Evolutionary conservation across 2,113 vertebrate genomes (phyloP).

Genomic region (Larimichthys polyactis): DNA sequence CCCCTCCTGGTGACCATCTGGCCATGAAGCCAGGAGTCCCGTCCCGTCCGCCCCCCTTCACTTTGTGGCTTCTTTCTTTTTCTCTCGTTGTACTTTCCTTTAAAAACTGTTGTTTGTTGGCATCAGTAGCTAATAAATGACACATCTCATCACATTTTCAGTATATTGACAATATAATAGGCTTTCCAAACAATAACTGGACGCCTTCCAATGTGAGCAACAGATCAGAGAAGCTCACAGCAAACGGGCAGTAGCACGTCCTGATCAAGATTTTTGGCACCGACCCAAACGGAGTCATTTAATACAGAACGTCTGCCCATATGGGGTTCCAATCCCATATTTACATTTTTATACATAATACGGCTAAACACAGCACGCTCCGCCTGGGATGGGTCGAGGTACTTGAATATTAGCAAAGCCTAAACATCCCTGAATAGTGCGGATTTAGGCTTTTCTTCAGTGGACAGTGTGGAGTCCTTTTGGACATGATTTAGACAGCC

Average conservation of each 20-base stretch:
- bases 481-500: background rate
- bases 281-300: background rate
- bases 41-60: constrained; percentile 23
- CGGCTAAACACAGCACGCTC: background rate
- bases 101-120: background rate
- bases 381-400: background rate
- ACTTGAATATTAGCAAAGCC: background rate
- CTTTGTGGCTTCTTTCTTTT: constrained; percentile 12
- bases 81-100: constrained; percentile 15
- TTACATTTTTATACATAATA: background rate
- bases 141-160: background rate
- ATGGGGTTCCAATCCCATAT: background rate
- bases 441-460: background rate
- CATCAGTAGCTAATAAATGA: background rate
- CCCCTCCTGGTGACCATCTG: constrained; percentile 80
- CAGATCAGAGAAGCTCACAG: background rate
- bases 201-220: background rate
- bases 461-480: background rate
- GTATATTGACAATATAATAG: background rate
- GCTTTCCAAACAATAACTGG: background rate
- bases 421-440: background rate
- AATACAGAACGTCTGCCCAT: background rate
- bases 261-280: background rate
- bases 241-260: background rate
- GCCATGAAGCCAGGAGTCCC: constrained; percentile 45